A percentile compares a stretch with the other conserved stretches of the same genome.
Conservation (phyloP, 2,113 vertebrate species). For the Camelus dromedarius region DNA sequence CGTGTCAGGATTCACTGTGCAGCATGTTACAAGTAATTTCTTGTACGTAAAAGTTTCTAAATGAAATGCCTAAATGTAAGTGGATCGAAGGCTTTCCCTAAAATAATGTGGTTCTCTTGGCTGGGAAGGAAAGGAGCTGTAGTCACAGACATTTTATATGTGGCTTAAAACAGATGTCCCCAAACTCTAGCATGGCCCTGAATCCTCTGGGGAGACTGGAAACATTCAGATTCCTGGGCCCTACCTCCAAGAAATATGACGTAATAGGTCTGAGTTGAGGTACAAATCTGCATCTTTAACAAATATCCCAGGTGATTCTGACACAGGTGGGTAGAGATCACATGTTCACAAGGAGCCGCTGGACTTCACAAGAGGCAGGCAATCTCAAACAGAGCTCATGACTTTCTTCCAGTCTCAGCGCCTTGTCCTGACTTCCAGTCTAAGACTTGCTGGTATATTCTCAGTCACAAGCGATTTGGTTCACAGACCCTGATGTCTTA, state of each 20-base stretch:
- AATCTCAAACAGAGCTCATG: neutral
- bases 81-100: neutral
- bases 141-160: neutral
- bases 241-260: neutral
- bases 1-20: neutral
- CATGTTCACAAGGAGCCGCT: neutral
- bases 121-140: neutral
- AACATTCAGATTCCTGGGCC: neutral
- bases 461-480: neutral
- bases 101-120: neutral
- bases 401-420: neutral
- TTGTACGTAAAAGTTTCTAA: neutral
- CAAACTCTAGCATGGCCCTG: neutral
- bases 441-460: neutral
- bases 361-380: neutral
- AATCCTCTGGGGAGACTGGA: neutral
- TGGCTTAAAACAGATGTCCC: neutral
- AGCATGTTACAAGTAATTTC: neutral
- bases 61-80: neutral
- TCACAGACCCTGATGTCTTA: neutral
- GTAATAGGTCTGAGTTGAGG: neutral
- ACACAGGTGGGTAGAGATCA: neutral
- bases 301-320: neutral
- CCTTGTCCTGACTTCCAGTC: neutral
- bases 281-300: neutral